A percentile compares a stretch with the other conserved stretches of the same genome.
These are phyloP conservation scores for Vanessa tameamea DNA, from an alignment of 1,140 invertebrate genomes.

Conservation along the genomic window DNA sequence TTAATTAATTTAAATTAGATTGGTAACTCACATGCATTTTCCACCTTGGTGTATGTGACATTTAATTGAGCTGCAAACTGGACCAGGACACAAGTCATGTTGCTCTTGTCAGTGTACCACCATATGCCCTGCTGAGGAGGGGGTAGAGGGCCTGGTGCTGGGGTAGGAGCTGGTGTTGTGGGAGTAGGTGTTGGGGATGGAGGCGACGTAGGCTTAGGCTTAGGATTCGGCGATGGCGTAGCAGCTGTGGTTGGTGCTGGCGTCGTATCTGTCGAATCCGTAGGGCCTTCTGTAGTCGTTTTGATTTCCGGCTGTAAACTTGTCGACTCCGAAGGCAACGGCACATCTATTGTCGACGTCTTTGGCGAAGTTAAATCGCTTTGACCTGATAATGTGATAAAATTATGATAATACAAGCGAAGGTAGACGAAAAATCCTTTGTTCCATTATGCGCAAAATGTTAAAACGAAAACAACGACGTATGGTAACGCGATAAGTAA, in stretches of 20 bases:
- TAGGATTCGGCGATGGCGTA: constrained; percentile 50
- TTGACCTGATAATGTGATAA: constrained; percentile 42
- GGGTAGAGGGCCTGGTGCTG: constrained; percentile 59
- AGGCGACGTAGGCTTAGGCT: constrained; percentile 51
- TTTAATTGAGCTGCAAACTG: constrained; percentile 84
- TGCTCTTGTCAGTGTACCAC: constrained; percentile 68
- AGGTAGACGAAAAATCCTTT: constrained; percentile 23
- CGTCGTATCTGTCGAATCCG: constrained; percentile 2
- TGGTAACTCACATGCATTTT: constrained; percentile 55
- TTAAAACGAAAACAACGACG: constrained; percentile 34
- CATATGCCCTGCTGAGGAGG: constrained; percentile 79
- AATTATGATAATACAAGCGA: constrained; percentile 13
- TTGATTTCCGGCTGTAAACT: constrained; percentile 33
- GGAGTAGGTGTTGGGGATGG: constrained; percentile 52
- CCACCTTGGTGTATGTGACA: constrained; percentile 79
- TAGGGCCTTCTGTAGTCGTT: constrained; percentile 32
- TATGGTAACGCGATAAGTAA: constrained; percentile 58
- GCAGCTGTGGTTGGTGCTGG: constrained; percentile 29
- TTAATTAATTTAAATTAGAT: neutral
- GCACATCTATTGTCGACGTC: constrained; percentile 30
- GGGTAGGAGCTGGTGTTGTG: constrained; percentile 59
- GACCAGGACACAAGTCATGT: constrained; percentile 82
- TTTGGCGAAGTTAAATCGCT: constrained; percentile 38
- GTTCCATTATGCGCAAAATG: constrained; percentile 16
- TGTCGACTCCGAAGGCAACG: neutral